Base-by-base conservation (phyloP, 1,140 invertebrate genomes). In the Lutraria rhynchaena region DNA sequence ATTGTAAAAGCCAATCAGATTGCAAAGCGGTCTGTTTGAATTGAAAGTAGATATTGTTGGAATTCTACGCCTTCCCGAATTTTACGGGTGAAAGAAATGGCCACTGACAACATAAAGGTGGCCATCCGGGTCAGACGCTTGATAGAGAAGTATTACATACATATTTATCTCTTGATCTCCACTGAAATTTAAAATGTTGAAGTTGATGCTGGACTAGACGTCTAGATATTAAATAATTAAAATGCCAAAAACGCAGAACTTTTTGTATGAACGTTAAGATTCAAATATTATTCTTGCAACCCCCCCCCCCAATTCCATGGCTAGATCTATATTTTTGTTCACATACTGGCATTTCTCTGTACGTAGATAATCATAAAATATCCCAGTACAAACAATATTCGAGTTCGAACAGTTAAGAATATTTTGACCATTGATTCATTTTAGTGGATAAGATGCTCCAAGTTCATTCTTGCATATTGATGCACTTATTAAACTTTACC, bases 131-230 rank as follows among this genome's bases (percentile, higher is more conserved):
- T 75, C 7, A 53, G 71, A 7, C 19, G 41, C 1, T 29, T 60
- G 2, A 75, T 75, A 19, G 55, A 75, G 37, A 75, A 75, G 71
- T 75, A 75, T 7, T 41, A n/a, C n/a, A n/a, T n/a, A n/a, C n/a
- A n/a, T n/a, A n/a, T 22, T 1, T 41, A 3, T 3, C 55, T 35
- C 1, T 53, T n/a, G 29, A 15, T 4, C 29, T 11, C 19, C 3
- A 27, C 7, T 53, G 3, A 49, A 31, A 27, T 71, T 24, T 37
- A 71, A 53, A 15, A 3, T 33, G 11, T 22, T 37, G 29, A 13
- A 44, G 35, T 35, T 33, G 37, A 33, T 41, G 4, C 17, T 9
- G 15, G 46, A n/a, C 41, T 37, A 24, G 4, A n/a, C 4, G 7
- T 24, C 5, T 67, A 24, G 13, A 49, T 5, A 22, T 67, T n/a